Percentiles rank a stretch among this genome's conserved stretches.
Evolutionary conservation across 2,113 vertebrate genomes (phyloP).

Genomic region (Dermatemys mawii): DNA sequence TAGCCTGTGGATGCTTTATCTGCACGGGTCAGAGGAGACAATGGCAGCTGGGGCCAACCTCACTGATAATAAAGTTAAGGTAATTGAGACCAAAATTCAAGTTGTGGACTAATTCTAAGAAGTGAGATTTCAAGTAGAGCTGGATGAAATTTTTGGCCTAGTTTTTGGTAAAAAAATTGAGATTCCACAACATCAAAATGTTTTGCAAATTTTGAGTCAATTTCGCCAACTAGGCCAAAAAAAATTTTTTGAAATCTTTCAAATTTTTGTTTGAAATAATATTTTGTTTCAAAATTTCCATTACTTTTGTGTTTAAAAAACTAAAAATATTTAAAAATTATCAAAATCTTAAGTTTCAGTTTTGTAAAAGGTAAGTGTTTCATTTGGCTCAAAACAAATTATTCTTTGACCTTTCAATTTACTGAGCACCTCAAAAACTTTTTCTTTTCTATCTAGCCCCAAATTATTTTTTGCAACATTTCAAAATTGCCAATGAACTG

Average conservation of each 20-base stretch:
- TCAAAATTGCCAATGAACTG: not conserved
- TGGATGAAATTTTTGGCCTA: not conserved
- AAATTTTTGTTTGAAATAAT: too few relatives aligned
- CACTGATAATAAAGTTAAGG: not conserved
- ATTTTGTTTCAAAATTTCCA: too few relatives aligned
- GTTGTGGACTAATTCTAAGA: not conserved
- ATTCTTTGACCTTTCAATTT: not conserved
- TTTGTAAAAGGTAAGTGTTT: not conserved
- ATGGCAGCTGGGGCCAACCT: constrained; percentile 33
- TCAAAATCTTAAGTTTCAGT: not conserved
- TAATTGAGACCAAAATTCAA: not conserved
- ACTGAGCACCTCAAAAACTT: not conserved
- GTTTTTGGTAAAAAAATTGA: not conserved
- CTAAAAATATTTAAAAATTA: not conserved
- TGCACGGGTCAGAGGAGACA: not conserved
- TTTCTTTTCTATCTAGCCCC: not conserved
- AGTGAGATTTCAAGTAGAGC: not conserved
- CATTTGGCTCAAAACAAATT: too few relatives aligned
- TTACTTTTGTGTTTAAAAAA: too few relatives aligned
- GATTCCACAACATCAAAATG: not conserved
- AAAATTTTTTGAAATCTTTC: not conserved
- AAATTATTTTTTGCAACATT: not conserved
- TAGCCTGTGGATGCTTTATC: constrained; percentile 28
- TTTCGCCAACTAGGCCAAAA: too few relatives aligned
- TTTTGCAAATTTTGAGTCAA: not conserved